phyloP scores from a whole-genome alignment of 2,113 vertebrate genomes.

The Vulpes lagopus region DNA sequence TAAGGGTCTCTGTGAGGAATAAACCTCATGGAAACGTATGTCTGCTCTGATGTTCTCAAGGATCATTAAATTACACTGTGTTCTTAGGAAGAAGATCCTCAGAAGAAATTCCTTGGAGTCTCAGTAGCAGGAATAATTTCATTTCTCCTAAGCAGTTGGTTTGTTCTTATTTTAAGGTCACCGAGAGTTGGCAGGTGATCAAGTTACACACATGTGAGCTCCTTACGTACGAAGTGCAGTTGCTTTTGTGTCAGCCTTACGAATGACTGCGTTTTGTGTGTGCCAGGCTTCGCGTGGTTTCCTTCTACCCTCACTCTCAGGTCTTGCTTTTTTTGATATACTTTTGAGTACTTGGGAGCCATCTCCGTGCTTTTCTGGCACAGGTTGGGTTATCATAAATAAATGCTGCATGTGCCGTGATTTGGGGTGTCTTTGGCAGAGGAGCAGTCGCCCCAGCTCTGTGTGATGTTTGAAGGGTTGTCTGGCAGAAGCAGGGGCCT shows the following conservation, averaged over 20 bases:
- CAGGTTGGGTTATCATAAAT: neutral
- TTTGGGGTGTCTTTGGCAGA: neutral
- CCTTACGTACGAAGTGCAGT: neutral
- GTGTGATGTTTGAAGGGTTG: neutral
- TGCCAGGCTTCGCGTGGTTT: neutral
- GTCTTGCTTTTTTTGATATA: neutral
- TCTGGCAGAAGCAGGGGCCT: neutral
- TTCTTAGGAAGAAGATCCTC: neutral
- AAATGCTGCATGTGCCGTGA: neutral
- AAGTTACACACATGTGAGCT: slow-evolving; percentile 17
- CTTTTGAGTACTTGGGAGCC: neutral
- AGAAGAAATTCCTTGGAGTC: slow-evolving; percentile 50
- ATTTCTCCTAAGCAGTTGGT: neutral
- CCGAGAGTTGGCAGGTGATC: slow-evolving; percentile 46
- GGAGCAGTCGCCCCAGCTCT: neutral
- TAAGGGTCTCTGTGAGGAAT: neutral
- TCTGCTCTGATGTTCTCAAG: neutral
- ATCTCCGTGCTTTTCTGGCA: neutral
- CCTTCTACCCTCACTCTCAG: neutral
- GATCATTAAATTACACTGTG: neutral
- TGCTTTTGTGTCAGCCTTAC: neutral
- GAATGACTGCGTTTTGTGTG: neutral
- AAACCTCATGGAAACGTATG: neutral
- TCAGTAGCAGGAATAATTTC: slow-evolving; percentile 52
- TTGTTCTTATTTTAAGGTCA: slow-evolving; percentile 69